These are phyloP conservation scores for Conus canariensis DNA, from an alignment of 2,888 invertebrate species.

Conservation along the genomic window DNA sequence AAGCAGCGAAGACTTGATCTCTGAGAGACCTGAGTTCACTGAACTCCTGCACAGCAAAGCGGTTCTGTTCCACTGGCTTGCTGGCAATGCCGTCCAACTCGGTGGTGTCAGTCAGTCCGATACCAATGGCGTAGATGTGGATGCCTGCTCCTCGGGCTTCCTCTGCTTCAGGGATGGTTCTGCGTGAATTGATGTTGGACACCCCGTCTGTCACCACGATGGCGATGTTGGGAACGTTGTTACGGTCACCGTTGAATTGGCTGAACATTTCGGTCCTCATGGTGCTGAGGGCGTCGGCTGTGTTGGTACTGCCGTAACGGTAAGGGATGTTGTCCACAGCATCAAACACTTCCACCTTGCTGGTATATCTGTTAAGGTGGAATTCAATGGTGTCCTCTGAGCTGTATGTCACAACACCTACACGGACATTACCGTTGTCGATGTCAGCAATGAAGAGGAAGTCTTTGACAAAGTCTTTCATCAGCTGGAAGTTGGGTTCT, in stretches of 20 bases:
- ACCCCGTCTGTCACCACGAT: slow-evolving; percentile 75
- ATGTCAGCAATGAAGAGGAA: slow-evolving; percentile 67
- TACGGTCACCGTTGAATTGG: slow-evolving; percentile 66
- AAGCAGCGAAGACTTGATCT: slow-evolving; percentile 60
- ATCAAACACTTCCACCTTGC: slow-evolving; percentile 59
- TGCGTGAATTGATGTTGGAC: slow-evolving; percentile 69
- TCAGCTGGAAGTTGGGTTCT: slow-evolving; percentile 64
- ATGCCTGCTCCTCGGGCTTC: slow-evolving; percentile 56
- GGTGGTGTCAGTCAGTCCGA: slow-evolving; percentile 58
- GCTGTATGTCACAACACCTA: slow-evolving; percentile 71
- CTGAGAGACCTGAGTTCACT: slow-evolving; percentile 56
- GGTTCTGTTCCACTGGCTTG: slow-evolving; percentile 56
- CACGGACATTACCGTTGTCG: slow-evolving; percentile 64
- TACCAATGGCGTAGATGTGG: slow-evolving; percentile 67
- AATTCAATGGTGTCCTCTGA: slow-evolving; percentile 65
- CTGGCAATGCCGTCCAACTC: slow-evolving; percentile 64
- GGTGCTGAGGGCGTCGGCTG: slow-evolving; percentile 67
- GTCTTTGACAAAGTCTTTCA: slow-evolving; percentile 66
- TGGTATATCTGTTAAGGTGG: slow-evolving; percentile 62
- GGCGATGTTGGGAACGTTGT: slow-evolving; percentile 64
- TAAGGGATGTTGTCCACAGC: slow-evolving; percentile 67
- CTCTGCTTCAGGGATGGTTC: slow-evolving; percentile 70
- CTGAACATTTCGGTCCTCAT: slow-evolving; percentile 68
- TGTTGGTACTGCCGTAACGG: slow-evolving; percentile 73
- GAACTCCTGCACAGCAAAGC: slow-evolving; percentile 58